Evolutionary conservation across 1,140 invertebrate species (phyloP), one percentile per base, ranked within the genome.

Genomic region (Zaprionus africanus): DNA sequence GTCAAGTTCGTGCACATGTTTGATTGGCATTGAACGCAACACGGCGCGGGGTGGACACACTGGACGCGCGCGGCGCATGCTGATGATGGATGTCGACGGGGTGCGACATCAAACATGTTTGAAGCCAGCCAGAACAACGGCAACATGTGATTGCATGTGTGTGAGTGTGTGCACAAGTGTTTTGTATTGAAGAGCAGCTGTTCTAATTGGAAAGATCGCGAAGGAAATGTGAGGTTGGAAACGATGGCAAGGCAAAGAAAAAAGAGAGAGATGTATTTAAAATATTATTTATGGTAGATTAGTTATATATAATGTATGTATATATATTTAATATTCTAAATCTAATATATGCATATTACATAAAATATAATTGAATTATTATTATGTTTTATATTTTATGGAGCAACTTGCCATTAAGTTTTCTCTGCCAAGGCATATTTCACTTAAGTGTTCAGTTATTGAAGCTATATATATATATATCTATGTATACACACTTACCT

Each of bases 1-100:
- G 85, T 90, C 85, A 90, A 90, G 85, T 90, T 90, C 85, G 85
- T 82, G 81, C 71, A 81, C 81, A 90, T 74, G 71, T 78, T 78
- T 78, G 76, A 74, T 78, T 78, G 70, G 64, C 76, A 67, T 74
- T 74, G 76, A 63, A 66, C 68, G 43, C 56, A 46, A 22, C 17
- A 12, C 43, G 17, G 17, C 9, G 4, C 17, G 46, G 22, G 41
- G 54, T 64, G 60, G 73, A 59, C 22, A 51, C 24, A 11, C 38
- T 34, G 67, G 53, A 38, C 22, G 22, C 6, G 19, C 11, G 22
- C 1, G 22, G 36, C n/a, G 28, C 24, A 15, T 41, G 38, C 26
- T 26, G 26, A 26, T 15, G 22, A 22, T 66, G 63, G 34, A 28
- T 38, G 63, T 4, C 15, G 31, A 54, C 7, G 34, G 5, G 24